These are phyloP conservation scores for Psittacula echo DNA, from an alignment of 2,797 vertebrate genomes.

Conservation along the genomic window DNA sequence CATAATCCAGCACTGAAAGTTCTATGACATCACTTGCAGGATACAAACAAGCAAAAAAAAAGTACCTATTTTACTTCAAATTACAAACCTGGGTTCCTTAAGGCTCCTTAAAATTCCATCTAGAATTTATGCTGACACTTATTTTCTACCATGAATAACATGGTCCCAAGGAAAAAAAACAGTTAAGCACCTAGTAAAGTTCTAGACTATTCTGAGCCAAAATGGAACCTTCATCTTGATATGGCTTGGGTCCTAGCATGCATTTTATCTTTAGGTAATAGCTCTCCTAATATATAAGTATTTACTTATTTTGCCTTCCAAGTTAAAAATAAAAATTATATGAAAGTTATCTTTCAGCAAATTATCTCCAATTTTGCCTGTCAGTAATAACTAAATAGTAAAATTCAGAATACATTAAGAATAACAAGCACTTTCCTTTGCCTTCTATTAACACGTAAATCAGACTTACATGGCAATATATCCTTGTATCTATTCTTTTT, in stretches of 20 bases:
- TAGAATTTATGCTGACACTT: background rate
- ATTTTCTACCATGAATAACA: background rate
- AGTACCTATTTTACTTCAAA: background rate
- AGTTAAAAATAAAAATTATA: background rate
- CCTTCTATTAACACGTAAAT: constrained; percentile 7
- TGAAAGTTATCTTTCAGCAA: background rate
- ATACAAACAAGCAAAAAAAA: background rate
- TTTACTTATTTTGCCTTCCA: background rate
- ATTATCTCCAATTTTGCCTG: constrained; percentile 17
- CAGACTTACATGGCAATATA: constrained; percentile 94
- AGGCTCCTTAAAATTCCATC: background rate
- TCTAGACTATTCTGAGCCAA: background rate
- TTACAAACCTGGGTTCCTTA: background rate
- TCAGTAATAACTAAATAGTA: background rate
- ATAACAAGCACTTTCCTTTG: constrained; percentile 10
- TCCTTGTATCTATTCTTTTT: constrained; percentile 99
- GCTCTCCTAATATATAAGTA: background rate
- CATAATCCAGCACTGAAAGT: background rate
- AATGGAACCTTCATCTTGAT: background rate
- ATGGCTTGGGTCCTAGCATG: background rate
- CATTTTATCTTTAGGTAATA: background rate
- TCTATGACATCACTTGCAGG: background rate
- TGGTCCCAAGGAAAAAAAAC: background rate
- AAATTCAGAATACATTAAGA: background rate
- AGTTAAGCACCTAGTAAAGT: background rate